Conservation (phyloP, 2,888 invertebrate species). For the Pasiphila rectangulata region DNA sequence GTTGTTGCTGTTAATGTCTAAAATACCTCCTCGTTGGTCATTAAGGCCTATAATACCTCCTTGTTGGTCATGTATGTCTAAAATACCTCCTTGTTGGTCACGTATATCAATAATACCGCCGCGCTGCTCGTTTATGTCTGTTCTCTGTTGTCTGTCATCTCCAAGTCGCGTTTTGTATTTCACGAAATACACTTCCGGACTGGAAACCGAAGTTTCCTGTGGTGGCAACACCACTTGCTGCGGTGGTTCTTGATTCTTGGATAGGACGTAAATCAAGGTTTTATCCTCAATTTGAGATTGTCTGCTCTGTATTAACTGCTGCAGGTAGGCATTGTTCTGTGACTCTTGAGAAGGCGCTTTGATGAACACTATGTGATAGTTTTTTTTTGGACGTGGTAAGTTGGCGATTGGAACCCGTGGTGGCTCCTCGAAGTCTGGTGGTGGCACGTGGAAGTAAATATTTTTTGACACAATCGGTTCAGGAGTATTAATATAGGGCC, state of each 20-base stretch:
- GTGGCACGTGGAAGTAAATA: conserved; percentile 88
- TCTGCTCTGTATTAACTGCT: conserved; percentile 81
- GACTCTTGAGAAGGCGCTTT: conserved; percentile 85
- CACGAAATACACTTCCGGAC: conserved; percentile 89
- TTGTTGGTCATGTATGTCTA: too few species aligned
- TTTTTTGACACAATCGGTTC: conserved; percentile 82
- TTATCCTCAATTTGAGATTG: conserved; percentile 83
- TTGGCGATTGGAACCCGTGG: conserved; percentile 59
- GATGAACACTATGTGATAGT: conserved; percentile 88
- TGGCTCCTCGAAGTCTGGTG: conserved; percentile 83
- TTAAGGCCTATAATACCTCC: too few species aligned
- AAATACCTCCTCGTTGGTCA: too few species aligned
- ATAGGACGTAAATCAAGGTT: conserved; percentile 87
- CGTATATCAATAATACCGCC: too few species aligned
- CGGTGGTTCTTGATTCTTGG: conserved; percentile 85
- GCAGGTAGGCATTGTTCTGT: conserved; percentile 47
- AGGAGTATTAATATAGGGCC: conserved; percentile 6
- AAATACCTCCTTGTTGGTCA: too few species aligned
- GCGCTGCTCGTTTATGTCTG: too few species aligned
- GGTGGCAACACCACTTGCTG: conserved; percentile 44
- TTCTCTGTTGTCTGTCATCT: conserved; percentile 33
- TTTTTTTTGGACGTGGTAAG: conserved; percentile 79
- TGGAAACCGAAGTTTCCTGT: conserved; percentile 42
- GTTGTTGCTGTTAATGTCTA: not conserved
- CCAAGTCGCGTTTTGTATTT: conserved; percentile 63